Percentiles rank a stretch among this genome's conserved stretches.
These are phyloP conservation scores for Prunella strophiata DNA, from an alignment of 2,797 vertebrate genomes.

Conservation along the genomic window DNA sequence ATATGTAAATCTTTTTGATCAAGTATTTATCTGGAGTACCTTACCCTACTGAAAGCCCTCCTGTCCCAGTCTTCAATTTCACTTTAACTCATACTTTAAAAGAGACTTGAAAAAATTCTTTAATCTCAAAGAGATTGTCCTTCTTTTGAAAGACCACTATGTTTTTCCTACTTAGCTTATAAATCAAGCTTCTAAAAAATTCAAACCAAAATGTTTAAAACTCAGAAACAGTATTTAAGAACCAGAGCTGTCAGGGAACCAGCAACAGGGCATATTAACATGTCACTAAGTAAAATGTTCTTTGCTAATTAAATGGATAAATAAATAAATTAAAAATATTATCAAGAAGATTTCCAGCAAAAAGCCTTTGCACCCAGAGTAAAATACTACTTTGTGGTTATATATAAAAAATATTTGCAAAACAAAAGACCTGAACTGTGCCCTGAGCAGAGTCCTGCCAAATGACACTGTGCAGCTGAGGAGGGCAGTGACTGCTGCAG, in stretches of 20 bases:
- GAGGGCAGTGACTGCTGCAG: neutral
- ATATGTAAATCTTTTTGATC: neutral
- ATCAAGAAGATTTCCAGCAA: neutral
- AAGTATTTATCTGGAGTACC: neutral
- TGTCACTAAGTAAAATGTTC: neutral
- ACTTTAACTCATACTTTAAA: neutral
- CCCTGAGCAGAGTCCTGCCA: neutral
- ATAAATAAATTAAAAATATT: neutral
- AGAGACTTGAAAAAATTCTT: neutral
- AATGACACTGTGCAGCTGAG: neutral
- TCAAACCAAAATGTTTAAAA: neutral
- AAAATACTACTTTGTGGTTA: neutral
- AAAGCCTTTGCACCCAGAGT: neutral
- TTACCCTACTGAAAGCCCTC: neutral
- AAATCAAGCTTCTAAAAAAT: neutral
- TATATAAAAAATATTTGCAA: neutral
- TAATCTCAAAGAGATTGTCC: neutral
- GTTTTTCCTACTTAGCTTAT: neutral
- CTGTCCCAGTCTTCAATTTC: neutral
- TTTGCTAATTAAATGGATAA: neutral
- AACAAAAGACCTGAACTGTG: neutral
- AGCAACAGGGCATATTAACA: neutral
- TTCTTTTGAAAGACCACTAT: neutral
- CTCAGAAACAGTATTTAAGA: neutral
- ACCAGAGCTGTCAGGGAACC: neutral